Base-by-base conservation (phyloP, 2,797 vertebrate genomes). In the Astyanax mexicanus region DNA sequence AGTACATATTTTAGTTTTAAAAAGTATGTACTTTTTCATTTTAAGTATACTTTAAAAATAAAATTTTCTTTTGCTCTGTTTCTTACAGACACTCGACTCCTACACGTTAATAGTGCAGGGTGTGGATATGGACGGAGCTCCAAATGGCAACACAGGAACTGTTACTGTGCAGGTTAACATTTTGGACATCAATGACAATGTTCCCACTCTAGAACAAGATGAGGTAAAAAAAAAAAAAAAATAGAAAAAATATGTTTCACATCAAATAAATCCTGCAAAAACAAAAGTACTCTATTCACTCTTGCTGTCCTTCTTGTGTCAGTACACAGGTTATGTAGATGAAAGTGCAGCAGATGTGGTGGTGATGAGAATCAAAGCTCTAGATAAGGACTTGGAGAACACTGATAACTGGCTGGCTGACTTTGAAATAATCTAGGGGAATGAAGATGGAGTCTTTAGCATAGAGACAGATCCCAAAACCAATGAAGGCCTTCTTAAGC, bases 131-230 rank as follows among this genome's bases (percentile, higher is more conserved):
- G 85, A 73, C 69, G 96, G 95, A 44, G 80, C 61, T 35, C 0
- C 11, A 27, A 72, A 19, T 0, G 95, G 94, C 0, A 88, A 87
- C 4, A 74, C 84, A 1, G 89, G 88, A 42, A 94, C 92, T 21
- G 95, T 95, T 57, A 92, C 92, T 37, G 87, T 96, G 72, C 86
- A 94, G 84, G 90, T 99, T 83, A 91, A 80, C 12, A 80, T 99
- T 84, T 54, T 93, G 85, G 97, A 99, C 84, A 96, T 98, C 80
- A 99, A 99, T 79, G 97, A 99, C 86, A 97, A 99, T 19, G 42
- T 92, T 17, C 97, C 97, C 25, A 80, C 84, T 6, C 84, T 96
- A 70, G 92, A 96, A 87, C 87, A 91, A 54, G 42, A 38, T 1
- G 13, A 76, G 86, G 97, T 99, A n/a, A n/a, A n/a, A n/a, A n/a